These are phyloP conservation scores for Chitala chitala DNA, from an alignment of 2,113 vertebrate genomes.

Conservation along the genomic window DNA sequence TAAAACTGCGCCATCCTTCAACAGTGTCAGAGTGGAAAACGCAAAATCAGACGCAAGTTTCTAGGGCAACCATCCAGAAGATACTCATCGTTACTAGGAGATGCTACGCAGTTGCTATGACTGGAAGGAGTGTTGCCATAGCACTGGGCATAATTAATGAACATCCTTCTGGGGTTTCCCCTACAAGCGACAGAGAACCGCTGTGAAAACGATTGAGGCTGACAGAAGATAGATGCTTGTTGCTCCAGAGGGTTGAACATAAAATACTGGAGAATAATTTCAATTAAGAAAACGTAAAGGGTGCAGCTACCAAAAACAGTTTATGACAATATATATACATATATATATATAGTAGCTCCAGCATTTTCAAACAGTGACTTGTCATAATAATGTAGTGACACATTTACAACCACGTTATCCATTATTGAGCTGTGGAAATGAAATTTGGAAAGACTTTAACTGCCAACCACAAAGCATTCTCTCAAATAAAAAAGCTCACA, in stretches of 20 bases:
- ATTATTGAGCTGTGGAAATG: no score
- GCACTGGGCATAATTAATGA: constrained; percentile 14
- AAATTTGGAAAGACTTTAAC: no score
- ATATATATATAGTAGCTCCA: no score
- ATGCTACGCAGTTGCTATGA: constrained; percentile 36
- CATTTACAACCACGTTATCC: no score
- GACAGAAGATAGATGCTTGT: no score
- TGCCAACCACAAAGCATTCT: no score
- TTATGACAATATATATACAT: no score
- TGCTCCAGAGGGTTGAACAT: not conserved
- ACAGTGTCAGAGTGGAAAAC: constrained; percentile 7
- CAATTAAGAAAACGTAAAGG: not conserved
- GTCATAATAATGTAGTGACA: no score
- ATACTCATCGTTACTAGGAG: constrained; percentile 46
- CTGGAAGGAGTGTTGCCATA: constrained; percentile 24
- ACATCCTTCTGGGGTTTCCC: not conserved
- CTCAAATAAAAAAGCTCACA: no score
- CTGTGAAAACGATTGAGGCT: no score
- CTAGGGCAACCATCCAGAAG: constrained; percentile 35
- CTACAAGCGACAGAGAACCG: not conserved
- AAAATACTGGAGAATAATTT: not conserved
- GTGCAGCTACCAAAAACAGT: not conserved
- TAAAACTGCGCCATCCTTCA: constrained; percentile 19
- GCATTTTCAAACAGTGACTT: no score
- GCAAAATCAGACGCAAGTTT: constrained; percentile 9